These are phyloP conservation scores for Stenodera caucasica DNA, from an alignment of 2,888 invertebrate genomes.

Conservation along the genomic window DNA sequence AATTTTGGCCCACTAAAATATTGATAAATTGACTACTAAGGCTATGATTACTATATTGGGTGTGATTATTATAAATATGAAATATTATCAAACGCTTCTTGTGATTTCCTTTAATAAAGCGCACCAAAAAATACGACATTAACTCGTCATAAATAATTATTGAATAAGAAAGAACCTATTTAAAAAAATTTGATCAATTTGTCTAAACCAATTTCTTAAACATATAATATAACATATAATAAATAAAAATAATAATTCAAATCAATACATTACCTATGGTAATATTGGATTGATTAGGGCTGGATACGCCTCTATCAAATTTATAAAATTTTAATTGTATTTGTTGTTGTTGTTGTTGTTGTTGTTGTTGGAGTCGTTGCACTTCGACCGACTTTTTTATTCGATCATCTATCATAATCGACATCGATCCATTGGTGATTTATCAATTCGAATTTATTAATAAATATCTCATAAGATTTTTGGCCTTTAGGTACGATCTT, in stretches of 20 bases:
- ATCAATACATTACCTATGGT: conserved; percentile 1
- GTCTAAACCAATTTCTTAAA: no score
- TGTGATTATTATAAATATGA: conserved; percentile 20
- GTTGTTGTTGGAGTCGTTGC: background rate
- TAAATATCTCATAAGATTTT: background rate
- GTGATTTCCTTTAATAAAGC: conserved; percentile 24
- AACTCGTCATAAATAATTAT: conserved; percentile 19
- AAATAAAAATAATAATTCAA: background rate
- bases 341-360: background rate
- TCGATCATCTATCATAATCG: background rate
- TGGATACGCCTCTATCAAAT: background rate
- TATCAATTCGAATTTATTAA: no score
- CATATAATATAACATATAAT: no score
- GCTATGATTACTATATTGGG: conserved; percentile 24
- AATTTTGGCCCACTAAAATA: conserved; percentile 23
- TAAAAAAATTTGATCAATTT: background rate
- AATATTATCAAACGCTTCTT: conserved; percentile 26
- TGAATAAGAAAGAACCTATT: background rate
- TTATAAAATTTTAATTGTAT: background rate
- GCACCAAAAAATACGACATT: conserved; percentile 11
- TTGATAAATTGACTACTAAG: conserved; percentile 24
- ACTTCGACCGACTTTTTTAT: background rate
- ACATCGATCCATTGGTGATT: background rate
- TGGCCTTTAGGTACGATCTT: no score
- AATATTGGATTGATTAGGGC: background rate